Evolutionary conservation across 1,140 invertebrate genomes (phyloP), one percentile per base, ranked within the genome.

Genomic region (Drosophila mojavensis): DNA sequence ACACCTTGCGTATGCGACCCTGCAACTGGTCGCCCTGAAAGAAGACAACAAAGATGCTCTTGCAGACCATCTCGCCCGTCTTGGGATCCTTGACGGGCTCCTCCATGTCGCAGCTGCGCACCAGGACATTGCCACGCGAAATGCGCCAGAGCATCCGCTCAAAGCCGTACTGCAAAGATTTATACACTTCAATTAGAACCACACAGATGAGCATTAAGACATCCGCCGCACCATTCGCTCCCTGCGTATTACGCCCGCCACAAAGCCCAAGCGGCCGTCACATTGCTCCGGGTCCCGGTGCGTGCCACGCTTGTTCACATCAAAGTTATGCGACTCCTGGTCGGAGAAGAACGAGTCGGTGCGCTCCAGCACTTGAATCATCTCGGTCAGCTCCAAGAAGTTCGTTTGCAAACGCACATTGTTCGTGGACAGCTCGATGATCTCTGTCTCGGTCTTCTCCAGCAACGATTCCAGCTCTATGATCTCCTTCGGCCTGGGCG

Each of bases 21-120:
- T 99, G 99, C 53, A 99, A 93, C 91, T 99, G 98, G 91, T 99
- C 98, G 53, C 98, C 98, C 98, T 99, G 98, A 94, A 99, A 99
- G 94, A 99, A 99, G 51, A 89, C 89, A 51, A 99, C 98, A 93
- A 99, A 99, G 0, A 99, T 98, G 9, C 96, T 97, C 93, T 99
- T 99, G 93, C 96, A 96, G 6, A 98, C 97, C 91, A 96, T 94
- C 85, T 98, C 97, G 6, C 98, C 98, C 96, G 98, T 93, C 72
- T 61, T 61, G 3, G 88, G 91, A 93, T 99, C 98, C 92, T 98
- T 97, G 2, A 99, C 91, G 0, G 97, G 95, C 39, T 95, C 94
- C 24, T 97, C 96, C 41, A 98, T 94, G 76, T 97, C 96, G 11
- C 96, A 95, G 82, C 97, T 96, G 30, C 97, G 94, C 17, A 99